These are phyloP conservation scores for Rhinoraja longicauda DNA, from an alignment of 2,797 vertebrate species.

Conservation along the genomic window DNA sequence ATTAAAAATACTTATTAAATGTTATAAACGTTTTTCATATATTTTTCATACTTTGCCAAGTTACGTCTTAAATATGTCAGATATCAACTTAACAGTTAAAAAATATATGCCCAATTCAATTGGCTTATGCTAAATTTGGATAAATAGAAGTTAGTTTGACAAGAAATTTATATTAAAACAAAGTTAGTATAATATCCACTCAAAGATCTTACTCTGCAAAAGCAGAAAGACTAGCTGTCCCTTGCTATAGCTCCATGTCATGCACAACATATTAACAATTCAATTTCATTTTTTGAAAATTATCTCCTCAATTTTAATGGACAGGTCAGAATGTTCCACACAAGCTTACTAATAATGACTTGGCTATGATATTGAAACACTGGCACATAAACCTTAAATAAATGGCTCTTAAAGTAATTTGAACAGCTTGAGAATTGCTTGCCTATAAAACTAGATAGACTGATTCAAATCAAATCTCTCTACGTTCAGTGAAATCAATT, in stretches of 20 bases:
- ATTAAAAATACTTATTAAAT: no score
- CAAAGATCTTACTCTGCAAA: background rate
- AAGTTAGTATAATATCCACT: background rate
- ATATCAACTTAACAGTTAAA: background rate
- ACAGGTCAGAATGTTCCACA: background rate
- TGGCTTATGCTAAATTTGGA: background rate
- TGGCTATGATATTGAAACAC: background rate
- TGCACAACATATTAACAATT: background rate
- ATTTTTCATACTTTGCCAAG: background rate
- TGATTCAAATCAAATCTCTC: background rate
- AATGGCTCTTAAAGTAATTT: background rate
- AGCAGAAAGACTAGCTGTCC: background rate
- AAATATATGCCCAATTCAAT: background rate
- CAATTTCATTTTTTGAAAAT: background rate
- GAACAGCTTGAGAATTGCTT: background rate
- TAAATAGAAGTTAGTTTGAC: background rate
- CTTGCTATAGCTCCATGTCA: no score
- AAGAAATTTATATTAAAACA: background rate
- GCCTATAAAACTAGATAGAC: background rate
- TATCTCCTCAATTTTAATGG: background rate
- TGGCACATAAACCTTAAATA: background rate
- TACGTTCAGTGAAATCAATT: background rate
- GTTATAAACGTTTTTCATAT: no score
- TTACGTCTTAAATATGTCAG: background rate
- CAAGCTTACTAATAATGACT: conserved; percentile 11